Evolutionary conservation across 2,888 invertebrate genomes (phyloP).

Genomic region (Apocheima hispidaria): DNA sequence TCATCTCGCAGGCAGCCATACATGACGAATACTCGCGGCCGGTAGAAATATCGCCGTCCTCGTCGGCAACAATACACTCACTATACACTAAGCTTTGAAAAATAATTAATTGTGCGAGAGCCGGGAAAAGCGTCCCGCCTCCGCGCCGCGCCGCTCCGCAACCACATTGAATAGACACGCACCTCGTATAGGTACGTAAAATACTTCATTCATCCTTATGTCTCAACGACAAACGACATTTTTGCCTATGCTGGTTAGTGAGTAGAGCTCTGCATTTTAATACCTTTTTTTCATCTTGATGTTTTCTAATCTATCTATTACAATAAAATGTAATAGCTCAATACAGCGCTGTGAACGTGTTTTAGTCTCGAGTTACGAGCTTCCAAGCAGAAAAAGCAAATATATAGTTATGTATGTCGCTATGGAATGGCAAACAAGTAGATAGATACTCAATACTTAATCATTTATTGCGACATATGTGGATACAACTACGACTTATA

Average conservation of each 20-base stretch:
- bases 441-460: too few species aligned
- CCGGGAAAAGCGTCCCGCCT: slow-evolving; percentile 57
- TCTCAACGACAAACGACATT: slow-evolving; percentile 55
- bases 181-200: slow-evolving; percentile 30
- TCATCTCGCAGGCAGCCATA: slow-evolving; percentile 59
- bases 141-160: slow-evolving; percentile 46
- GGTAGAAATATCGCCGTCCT: slow-evolving; percentile 54
- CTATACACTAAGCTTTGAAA: slow-evolving; percentile 47
- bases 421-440: slow-evolving; percentile 43
- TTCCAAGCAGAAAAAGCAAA: slow-evolving; percentile 45
- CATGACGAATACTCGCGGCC: slow-evolving; percentile 57
- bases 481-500: slow-evolving; percentile 51
- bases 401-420: slow-evolving; percentile 35
- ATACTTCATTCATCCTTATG: slow-evolving; percentile 65
- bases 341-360: slow-evolving; percentile 51
- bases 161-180: slow-evolving; percentile 32
- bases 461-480: too few species aligned
- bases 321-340: slow-evolving; percentile 36
- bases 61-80: slow-evolving; percentile 57
- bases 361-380: slow-evolving; percentile 50
- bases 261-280: slow-evolving; percentile 54
- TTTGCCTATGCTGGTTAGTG: slow-evolving; percentile 55
- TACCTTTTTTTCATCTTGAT: slow-evolving; percentile 49
- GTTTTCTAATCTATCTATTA: slow-evolving; percentile 25
- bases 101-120: slow-evolving; percentile 55